These are phyloP conservation scores for Hippocampus zosterae DNA, from an alignment of 2,113 vertebrate genomes.

Conservation along the genomic window DNA sequence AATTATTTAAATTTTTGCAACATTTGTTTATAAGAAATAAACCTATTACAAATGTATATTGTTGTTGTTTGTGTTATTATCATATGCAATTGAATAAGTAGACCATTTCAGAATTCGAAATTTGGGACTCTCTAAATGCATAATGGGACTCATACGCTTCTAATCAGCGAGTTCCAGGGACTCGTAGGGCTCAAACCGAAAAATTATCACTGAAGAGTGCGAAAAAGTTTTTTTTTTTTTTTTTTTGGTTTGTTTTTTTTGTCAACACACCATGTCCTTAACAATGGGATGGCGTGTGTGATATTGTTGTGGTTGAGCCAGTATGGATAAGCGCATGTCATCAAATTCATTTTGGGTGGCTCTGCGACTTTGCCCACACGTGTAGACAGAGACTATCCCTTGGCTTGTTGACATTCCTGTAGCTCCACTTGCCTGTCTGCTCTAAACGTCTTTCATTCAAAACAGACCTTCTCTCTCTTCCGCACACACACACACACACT, in stretches of 20 bases:
- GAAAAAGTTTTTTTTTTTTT: background rate
- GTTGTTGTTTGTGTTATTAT: no score
- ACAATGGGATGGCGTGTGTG: background rate
- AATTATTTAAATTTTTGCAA: no score
- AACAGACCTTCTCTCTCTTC: conserved; percentile 37
- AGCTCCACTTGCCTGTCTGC: conserved; percentile 49
- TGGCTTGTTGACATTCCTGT: conserved; percentile 66
- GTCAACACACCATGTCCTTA: background rate
- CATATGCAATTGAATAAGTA: no score
- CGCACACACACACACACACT: background rate
- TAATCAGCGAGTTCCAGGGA: no score
- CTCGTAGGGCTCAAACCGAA: no score
- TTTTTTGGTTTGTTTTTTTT: background rate
- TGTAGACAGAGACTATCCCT: conserved; percentile 35
- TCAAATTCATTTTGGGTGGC: conserved; percentile 9
- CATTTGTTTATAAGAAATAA: no score
- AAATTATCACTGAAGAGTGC: background rate
- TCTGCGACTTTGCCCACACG: conserved; percentile 36
- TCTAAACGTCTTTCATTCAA: conserved; percentile 51
- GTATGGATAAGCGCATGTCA: conserved; percentile 9
- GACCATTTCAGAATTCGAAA: no score
- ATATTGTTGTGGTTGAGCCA: conserved; percentile 6
- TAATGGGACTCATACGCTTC: no score
- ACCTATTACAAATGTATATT: no score
- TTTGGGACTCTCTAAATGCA: no score